These are phyloP conservation scores for Numenius phaeopus DNA, from an alignment of 2,797 vertebrate genomes.

Conservation along the genomic window DNA sequence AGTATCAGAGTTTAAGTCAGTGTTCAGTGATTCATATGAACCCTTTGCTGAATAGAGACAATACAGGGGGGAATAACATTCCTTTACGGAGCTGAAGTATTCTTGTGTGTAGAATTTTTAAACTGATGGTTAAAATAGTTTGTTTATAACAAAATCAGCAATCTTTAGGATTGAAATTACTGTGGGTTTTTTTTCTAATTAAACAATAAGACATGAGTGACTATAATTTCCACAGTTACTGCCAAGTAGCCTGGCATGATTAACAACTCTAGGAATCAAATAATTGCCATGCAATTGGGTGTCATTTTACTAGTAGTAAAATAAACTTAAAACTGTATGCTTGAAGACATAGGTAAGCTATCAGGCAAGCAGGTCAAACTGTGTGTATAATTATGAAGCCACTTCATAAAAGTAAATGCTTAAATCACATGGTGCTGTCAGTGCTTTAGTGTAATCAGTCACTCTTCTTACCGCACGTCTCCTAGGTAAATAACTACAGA, in stretches of 20 bases:
- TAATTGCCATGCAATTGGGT: not conserved
- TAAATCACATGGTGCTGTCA: not conserved
- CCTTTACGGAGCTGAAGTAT: not conserved
- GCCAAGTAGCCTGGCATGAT: not conserved
- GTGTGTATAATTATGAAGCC: not conserved
- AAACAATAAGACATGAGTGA: not conserved
- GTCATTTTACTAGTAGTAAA: not conserved
- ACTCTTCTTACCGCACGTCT: rapidly evolving
- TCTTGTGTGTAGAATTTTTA: not conserved
- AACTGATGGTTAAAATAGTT: not conserved
- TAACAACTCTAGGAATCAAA: not conserved
- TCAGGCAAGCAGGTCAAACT: not conserved
- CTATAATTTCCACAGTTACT: not conserved
- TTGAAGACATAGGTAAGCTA: not conserved
- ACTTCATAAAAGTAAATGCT: not conserved
- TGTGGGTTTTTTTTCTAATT: not conserved
- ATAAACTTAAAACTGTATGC: not conserved
- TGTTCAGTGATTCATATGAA: not conserved
- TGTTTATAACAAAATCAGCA: not conserved
- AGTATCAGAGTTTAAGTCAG: not conserved
- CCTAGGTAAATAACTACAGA: not conserved
- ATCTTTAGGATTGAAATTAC: not conserved
- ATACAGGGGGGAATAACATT: not conserved
- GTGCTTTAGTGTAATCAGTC: not conserved
- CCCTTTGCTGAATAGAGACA: not conserved